Evolutionary conservation across 2,113 vertebrate genomes (phyloP).

Genomic region (Saccopteryx bilineata): DNA sequence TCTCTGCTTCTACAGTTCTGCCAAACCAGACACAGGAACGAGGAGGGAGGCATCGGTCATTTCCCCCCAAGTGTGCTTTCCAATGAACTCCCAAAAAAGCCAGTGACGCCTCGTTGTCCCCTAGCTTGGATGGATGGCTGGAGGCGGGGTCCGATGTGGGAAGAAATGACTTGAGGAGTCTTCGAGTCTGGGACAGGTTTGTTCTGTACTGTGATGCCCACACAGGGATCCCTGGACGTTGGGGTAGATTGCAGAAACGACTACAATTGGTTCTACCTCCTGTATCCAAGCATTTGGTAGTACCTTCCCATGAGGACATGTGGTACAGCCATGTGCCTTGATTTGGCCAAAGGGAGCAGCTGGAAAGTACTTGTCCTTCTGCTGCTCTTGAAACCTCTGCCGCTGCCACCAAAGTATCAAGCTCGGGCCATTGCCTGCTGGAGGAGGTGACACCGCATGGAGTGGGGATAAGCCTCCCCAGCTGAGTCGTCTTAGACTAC

Average conservation of each 20-base stretch:
- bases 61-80: neutral
- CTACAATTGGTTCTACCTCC: neutral
- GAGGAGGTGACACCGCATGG: neutral
- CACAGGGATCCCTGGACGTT: neutral
- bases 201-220: neutral
- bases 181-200: neutral
- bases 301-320: neutral
- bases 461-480: neutral
- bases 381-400: neutral
- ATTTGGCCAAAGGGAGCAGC: neutral
- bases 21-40: neutral
- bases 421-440: neutral
- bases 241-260: neutral
- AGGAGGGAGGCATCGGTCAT: neutral
- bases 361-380: neutral
- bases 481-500: neutral
- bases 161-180: neutral
- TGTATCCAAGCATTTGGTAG: neutral
- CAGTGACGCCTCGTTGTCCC: too few relatives aligned
- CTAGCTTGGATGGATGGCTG: neutral
- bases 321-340: neutral
- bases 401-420: neutral
- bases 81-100: neutral
- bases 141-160: neutral
- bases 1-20: neutral